phyloP scores from a whole-genome alignment of 2,888 invertebrate species.

The Drosophila monieri region DNA sequence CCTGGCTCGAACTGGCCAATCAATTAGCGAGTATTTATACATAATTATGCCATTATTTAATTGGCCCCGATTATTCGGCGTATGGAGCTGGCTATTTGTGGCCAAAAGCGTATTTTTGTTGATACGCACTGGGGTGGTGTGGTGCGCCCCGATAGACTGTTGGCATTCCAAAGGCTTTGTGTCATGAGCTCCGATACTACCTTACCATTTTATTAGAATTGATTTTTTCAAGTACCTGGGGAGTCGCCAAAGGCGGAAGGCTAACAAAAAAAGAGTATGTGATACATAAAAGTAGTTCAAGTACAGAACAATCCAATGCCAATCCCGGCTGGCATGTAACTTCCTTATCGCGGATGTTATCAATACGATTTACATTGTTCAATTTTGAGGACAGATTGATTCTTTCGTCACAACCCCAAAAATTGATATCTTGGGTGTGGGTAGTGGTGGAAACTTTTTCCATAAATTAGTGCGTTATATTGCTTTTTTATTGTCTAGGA shows the following conservation, averaged over 20 bases:
- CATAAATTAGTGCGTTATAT: constrained; percentile 20
- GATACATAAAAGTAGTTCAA: constrained; percentile 43
- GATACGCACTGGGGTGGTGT: constrained; percentile 28
- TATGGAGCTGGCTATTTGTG: constrained; percentile 10
- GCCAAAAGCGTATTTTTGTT: constrained; percentile 50
- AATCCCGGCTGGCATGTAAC: constrained; percentile 36
- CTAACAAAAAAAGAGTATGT: neutral
- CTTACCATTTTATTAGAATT: constrained; percentile 49
- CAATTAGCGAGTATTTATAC: constrained; percentile 65
- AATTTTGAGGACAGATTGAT: constrained; percentile 35
- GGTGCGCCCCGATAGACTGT: constrained; percentile 23
- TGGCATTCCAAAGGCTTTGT: constrained; percentile 74
- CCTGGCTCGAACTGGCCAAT: constrained; percentile 55
- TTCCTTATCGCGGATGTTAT: constrained; percentile 44
- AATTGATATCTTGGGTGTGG: constrained; percentile 14
- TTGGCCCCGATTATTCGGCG: constrained; percentile 46
- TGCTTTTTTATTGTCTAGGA: constrained; percentile 27
- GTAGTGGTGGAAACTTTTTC: constrained; percentile 21
- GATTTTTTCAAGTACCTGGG: constrained; percentile 17
- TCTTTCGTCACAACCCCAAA: constrained; percentile 32
- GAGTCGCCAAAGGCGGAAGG: constrained; percentile 29
- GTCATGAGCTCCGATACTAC: constrained; percentile 64
- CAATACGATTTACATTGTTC: constrained; percentile 43
- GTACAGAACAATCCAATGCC: constrained; percentile 34
- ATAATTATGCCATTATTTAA: constrained; percentile 57